These are phyloP conservation scores for Hemistola chrysoprasaria DNA, from an alignment of 2,888 invertebrate species.

Conservation along the genomic window DNA sequence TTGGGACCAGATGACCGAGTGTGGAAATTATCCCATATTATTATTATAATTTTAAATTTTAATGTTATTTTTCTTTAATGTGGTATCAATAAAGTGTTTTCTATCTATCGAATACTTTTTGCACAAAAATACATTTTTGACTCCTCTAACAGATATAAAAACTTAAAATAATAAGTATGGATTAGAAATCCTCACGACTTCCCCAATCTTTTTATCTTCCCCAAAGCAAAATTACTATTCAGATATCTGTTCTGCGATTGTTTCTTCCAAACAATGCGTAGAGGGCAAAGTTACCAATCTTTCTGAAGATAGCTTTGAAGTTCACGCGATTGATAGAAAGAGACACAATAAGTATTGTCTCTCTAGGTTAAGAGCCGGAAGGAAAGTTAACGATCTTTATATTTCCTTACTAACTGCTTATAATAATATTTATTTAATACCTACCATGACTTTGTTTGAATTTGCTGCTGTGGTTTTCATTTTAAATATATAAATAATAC, in stretches of 20 bases:
- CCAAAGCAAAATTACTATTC: constrained; percentile 22
- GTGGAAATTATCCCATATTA: no score
- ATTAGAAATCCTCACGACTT: not conserved
- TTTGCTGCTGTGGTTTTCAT: not conserved
- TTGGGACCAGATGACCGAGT: no score
- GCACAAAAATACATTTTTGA: no score
- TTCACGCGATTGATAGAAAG: constrained; percentile 38
- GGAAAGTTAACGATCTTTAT: constrained; percentile 3
- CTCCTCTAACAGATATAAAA: no score
- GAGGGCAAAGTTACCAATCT: constrained; percentile 25
- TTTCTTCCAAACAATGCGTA: constrained; percentile 24
- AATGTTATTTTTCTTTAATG: no score
- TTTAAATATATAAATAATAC: no score
- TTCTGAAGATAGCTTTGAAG: constrained; percentile 24
- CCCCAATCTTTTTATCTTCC: constrained; percentile 10
- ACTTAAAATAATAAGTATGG: no score
- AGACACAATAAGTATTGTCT: constrained; percentile 42
- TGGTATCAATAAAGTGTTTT: no score
- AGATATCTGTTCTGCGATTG: constrained; percentile 26
- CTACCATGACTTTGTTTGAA: no score
- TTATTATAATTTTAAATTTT: no score
- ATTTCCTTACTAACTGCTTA: not conserved
- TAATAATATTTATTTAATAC: no score
- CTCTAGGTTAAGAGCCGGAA: constrained; percentile 5
- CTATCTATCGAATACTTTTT: no score